Percentiles rank a stretch among this genome's conserved stretches.
Conservation (phyloP, 2,797 vertebrate genomes). For the Tragopan temminckii region DNA sequence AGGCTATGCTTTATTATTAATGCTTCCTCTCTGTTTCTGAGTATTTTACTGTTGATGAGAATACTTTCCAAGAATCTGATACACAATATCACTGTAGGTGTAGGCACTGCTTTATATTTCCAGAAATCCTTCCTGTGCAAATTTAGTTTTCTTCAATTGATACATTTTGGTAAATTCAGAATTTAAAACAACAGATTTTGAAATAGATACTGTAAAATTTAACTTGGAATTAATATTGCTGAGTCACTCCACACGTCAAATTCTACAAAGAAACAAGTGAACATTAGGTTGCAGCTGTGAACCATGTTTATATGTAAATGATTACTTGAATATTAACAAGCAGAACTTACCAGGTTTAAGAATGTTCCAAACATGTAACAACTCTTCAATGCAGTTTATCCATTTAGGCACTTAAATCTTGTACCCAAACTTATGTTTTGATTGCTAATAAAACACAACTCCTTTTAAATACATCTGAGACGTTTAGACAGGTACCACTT, state of each 20-base stretch:
- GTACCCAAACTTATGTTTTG: slow-evolving; percentile 75
- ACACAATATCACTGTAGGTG: slow-evolving; percentile 68
- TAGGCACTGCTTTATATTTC: slow-evolving; percentile 77
- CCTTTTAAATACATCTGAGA: slow-evolving; percentile 71
- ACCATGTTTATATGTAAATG: slow-evolving; percentile 37
- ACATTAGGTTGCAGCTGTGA: slow-evolving; percentile 30
- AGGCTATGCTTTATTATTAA: slow-evolving; percentile 65
- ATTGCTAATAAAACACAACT: slow-evolving; percentile 78
- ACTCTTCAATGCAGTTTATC: slow-evolving; percentile 53
- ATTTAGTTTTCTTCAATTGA: slow-evolving; percentile 66
- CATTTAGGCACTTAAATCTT: slow-evolving; percentile 88
- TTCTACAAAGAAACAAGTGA: background rate
- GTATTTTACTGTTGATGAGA: slow-evolving; percentile 65
- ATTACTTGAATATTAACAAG: slow-evolving; percentile 48
- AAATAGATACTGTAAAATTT: background rate
- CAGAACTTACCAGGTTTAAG: slow-evolving; percentile 77
- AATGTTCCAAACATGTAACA: slow-evolving; percentile 42
- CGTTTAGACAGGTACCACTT: slow-evolving; percentile 82
- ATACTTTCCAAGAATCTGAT: slow-evolving; percentile 66
- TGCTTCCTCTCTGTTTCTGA: slow-evolving; percentile 59
- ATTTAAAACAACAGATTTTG: background rate
- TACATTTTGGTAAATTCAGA: slow-evolving; percentile 63
- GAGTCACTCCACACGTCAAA: slow-evolving; percentile 42
- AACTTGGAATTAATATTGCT: slow-evolving; percentile 46
- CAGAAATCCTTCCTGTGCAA: slow-evolving; percentile 75